phyloP scores from a whole-genome alignment of 2,113 vertebrate genomes.

The Sardina pilchardus region DNA sequence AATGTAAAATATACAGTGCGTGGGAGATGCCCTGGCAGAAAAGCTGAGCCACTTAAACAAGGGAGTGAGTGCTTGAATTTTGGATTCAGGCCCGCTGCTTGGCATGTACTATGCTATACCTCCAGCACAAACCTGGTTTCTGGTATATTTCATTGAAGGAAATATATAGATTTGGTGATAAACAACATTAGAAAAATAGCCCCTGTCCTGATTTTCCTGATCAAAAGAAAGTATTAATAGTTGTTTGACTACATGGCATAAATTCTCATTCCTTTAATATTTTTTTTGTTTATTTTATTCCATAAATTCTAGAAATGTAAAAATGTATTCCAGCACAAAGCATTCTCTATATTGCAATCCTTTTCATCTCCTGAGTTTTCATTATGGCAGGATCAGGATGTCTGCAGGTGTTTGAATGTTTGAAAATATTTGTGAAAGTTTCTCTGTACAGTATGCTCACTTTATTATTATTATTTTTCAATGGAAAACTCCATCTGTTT shows the following conservation, averaged over 20 bases:
- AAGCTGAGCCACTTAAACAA: constrained; percentile 53
- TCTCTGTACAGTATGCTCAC: neutral
- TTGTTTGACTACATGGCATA: neutral
- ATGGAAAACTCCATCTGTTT: neutral
- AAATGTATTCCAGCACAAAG: neutral
- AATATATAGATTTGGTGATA: constrained; percentile 8
- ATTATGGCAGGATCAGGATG: neutral
- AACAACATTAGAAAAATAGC: neutral
- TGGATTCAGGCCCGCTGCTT: constrained; percentile 45
- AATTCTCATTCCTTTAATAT: neutral
- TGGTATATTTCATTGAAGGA: neutral
- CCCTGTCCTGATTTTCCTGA: neutral
- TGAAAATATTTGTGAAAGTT: neutral
- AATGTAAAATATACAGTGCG: constrained; percentile 50
- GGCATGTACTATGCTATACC: constrained; percentile 32
- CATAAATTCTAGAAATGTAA: neutral
- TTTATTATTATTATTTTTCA: neutral
- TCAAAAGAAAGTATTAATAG: neutral
- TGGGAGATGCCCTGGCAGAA: constrained; percentile 25
- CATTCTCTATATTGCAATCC: neutral
- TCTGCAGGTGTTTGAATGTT: no score
- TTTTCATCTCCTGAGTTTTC: neutral
- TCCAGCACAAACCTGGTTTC: neutral
- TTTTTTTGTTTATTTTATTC: constrained; percentile 13
- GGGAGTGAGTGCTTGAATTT: constrained; percentile 50